Base-by-base conservation (phyloP, 2,113 vertebrate species). In the Empidonax traillii region DNA sequence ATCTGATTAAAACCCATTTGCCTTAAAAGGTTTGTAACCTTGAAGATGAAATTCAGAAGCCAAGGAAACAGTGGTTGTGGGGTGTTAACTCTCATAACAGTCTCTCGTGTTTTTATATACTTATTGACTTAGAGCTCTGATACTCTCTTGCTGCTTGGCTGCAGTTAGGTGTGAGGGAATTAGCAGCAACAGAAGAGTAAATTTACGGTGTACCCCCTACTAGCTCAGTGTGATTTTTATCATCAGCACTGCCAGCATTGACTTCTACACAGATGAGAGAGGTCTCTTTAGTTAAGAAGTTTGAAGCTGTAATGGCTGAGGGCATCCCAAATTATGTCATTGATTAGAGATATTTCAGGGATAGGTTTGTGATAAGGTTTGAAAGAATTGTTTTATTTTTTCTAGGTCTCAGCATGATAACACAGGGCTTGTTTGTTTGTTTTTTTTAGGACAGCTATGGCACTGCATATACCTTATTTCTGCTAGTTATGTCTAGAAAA, bases 371-470 rank as follows among this genome's bases (percentile, higher is more conserved):
- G 27, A 30, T 35, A 19, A 0, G 9, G 15, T 87, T 79, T 69
- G 33, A 22, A 78, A 63, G n/a, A 87, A 35, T 4, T 47, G 10
- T 41, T 51, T 83, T 44, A 35, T 39, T 31, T 28, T 67, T 51
- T 67, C 43, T 73, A 43, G 14, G 75, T 12, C 8, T 14, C 20
- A 43, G 14, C 19, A 24, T 17, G 17, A 31, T 87, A 91, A 15
- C 1, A 1, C 0, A 0, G 6, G 1, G 0, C 0, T 27, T 46
- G 24, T 12, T 59, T 12, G 15, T 19, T 28, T 62, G 33, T 10
- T 35, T 23, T 21, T 19, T 44, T 41, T 24, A 65, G 22, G 22
- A 56, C 11, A 31, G 3, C 22, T 51, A 16, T 37, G 8, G 9
- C 7, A 9, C 9, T 66, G 14, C 10, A 4, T 31, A 24, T 69